Conservation (phyloP, 2,113 vertebrate genomes). For the Choloepus hoffmanni region DNA sequence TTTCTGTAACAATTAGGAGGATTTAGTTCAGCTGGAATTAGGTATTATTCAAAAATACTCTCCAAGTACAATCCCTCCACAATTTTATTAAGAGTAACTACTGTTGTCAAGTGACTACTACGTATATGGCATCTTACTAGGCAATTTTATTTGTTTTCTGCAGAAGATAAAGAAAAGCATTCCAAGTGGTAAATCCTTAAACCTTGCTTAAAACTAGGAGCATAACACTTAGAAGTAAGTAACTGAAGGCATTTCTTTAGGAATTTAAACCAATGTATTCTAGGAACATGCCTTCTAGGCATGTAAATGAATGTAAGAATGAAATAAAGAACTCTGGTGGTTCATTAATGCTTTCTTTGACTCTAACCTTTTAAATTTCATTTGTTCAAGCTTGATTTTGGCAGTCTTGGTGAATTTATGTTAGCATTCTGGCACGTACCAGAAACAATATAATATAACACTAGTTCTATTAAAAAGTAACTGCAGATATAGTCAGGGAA, state of each 20-base stretch:
- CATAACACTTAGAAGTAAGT: slow-evolving; percentile 15
- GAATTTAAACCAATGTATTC: slow-evolving; percentile 7
- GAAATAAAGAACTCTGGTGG: slow-evolving; percentile 28
- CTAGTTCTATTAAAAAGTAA: background rate
- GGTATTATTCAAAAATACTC: background rate
- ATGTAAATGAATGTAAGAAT: slow-evolving; percentile 1
- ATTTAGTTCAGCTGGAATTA: slow-evolving; percentile 9
- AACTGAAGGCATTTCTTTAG: slow-evolving; percentile 29
- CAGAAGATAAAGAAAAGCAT: slow-evolving; percentile 28
- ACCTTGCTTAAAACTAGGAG: slow-evolving; percentile 31
- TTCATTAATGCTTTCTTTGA: slow-evolving; percentile 52
- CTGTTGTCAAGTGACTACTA: background rate
- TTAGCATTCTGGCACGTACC: slow-evolving; percentile 41
- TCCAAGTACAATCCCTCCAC: background rate
- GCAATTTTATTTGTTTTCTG: background rate
- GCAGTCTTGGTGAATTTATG: background rate
- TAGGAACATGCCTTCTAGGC: background rate
- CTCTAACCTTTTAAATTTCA: slow-evolving; percentile 13
- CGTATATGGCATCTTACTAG: background rate
- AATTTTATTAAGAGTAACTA: background rate
- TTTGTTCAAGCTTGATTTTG: slow-evolving; percentile 43
- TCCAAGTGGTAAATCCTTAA: slow-evolving; percentile 25
- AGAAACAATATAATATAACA: too few relatives aligned
- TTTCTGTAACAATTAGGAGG: background rate
- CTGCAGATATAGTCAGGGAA: background rate